Evolutionary conservation across 2,888 invertebrate genomes (phyloP), one percentile per base, ranked within the genome.

Genomic region (Ormia ochracea): DNA sequence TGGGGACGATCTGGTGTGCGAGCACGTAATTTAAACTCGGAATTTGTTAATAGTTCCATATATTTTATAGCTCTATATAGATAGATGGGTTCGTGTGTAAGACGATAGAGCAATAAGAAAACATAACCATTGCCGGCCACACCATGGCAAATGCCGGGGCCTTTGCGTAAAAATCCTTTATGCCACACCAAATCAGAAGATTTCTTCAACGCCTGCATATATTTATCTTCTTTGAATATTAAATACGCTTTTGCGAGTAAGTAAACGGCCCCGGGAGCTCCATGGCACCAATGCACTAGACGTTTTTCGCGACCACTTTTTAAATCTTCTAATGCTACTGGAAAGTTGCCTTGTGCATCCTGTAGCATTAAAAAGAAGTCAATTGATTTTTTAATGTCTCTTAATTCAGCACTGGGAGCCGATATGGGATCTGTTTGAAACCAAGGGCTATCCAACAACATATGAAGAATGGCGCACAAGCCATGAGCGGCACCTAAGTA

Each of bases 111-210:
- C 0, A 96, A 89, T 50, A 96, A 89, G 84, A 96, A 95, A 0
- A 93, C 94, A 88, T 96, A 96, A 12, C 93, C 96, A 88, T 93
- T 96, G 33, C 96, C 96, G 19, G 94, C 94, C 0, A 96, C 91
- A 1, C 97, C 97, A 85, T 98, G 97, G 86, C 97, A 97, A 78
- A 97, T 93, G 0, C 96, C 96, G 7, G 96, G 96, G 0, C 97
- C 97, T 89, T 97, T 97, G 82, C 92, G 93, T 36, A 97, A 90
- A 31, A 97, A 90, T 0, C 97, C 97, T 86, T 93, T 94, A 19
- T 91, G 89, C 97, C 97, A 97, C 2, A 96, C 93, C 17, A 96
- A 88, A 66, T 97, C 95, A 0, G 93, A 94, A 82, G 94, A 93
- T 78, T 91, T 91, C 0, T 93, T 85, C 83, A 95, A 93, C 0